Percentiles rank a stretch among this genome's conserved stretches.
Conservation (phyloP, 1,140 invertebrate species). For the Chlorops oryzae region DNA sequence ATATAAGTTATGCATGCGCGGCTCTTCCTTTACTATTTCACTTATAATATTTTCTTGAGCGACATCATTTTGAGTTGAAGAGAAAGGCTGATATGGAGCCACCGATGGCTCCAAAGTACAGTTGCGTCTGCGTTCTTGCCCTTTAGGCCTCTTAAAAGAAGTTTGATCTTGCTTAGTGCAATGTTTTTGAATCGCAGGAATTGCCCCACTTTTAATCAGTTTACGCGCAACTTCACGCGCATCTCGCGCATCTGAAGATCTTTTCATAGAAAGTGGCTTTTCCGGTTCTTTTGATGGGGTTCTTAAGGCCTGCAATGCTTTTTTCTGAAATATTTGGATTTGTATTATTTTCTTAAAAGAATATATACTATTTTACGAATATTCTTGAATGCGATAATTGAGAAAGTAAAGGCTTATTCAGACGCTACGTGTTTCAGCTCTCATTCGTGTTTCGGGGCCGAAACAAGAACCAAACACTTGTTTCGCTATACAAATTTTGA, state of each 20-base stretch:
- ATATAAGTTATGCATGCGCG: constrained; percentile 65
- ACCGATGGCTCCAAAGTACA: constrained; percentile 64
- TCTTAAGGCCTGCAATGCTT: constrained; percentile 82
- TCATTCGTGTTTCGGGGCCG: too few species aligned
- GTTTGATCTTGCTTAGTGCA: constrained; percentile 73
- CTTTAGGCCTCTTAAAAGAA: constrained; percentile 71
- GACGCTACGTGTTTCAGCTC: too few species aligned
- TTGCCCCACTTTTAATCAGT: constrained; percentile 88
- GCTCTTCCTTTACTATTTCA: constrained; percentile 45
- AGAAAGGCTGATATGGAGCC: constrained; percentile 85
- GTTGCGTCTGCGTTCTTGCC: constrained; percentile 67
- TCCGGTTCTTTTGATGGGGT: constrained; percentile 83
- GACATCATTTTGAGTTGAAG: constrained; percentile 61
- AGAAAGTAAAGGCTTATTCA: too few species aligned
- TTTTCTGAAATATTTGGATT: too few species aligned
- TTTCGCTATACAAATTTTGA: too few species aligned
- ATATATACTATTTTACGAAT: too few species aligned
- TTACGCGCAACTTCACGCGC: constrained; percentile 92
- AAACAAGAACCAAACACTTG: too few species aligned
- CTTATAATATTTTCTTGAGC: constrained; percentile 45
- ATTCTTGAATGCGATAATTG: too few species aligned
- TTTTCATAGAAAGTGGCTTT: constrained; percentile 68
- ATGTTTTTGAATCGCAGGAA: constrained; percentile 73
- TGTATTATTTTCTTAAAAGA: too few species aligned
- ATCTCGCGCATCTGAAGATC: constrained; percentile 81